These are phyloP conservation scores for Halcyon leucocephala DNA, from an alignment of 2,797 vertebrate genomes.

Conservation along the genomic window DNA sequence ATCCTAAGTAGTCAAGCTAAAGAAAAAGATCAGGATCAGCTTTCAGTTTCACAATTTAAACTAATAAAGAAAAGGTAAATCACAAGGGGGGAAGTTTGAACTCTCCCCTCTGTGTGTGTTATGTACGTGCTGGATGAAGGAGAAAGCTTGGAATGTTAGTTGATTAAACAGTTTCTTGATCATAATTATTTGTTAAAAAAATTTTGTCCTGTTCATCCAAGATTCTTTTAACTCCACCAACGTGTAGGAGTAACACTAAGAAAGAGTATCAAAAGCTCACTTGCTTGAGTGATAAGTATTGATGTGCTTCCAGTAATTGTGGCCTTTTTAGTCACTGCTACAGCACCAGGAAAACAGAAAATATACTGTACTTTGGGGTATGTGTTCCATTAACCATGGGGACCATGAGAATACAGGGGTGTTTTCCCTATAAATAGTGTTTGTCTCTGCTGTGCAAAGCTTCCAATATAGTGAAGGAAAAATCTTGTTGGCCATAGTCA, in stretches of 20 bases:
- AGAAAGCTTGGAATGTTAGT: neutral
- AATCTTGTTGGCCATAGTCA: neutral
- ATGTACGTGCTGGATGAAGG: fast-evolving
- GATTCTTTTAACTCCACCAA: neutral
- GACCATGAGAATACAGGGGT: neutral
- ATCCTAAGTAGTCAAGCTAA: neutral
- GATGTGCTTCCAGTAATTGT: neutral
- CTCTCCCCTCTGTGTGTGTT: neutral
- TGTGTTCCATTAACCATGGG: neutral
- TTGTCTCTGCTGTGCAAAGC: neutral
- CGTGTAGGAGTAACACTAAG: neutral
- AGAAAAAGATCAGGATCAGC: neutral
- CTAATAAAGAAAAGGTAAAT: neutral
- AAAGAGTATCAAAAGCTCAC: neutral
- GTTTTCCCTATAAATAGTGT: neutral
- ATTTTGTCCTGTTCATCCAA: neutral
- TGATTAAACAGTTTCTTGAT: neutral
- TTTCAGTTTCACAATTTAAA: neutral
- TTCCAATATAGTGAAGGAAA: neutral
- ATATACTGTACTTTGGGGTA: neutral
- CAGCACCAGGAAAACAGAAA: neutral
- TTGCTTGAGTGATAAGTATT: neutral
- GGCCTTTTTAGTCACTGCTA: neutral
- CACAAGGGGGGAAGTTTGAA: neutral
- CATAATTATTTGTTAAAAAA: neutral